These are phyloP conservation scores for Acromyrmex charruanus DNA, from an alignment of 1,140 invertebrate genomes.

Conservation along the genomic window DNA sequence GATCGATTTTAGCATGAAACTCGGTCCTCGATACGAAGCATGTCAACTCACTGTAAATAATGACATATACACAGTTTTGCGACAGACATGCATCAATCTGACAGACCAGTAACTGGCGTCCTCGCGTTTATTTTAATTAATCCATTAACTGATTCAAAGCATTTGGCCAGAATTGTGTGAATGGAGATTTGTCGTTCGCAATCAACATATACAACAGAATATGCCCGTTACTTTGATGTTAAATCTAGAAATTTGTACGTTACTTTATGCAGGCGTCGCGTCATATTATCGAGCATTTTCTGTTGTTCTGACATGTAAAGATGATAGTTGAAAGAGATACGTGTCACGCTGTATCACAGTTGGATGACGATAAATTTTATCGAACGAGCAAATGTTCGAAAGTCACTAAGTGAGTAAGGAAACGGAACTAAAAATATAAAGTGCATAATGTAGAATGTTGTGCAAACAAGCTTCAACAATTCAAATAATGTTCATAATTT, in stretches of 20 bases:
- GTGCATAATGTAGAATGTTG: no score
- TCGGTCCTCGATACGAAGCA: slow-evolving; percentile 34
- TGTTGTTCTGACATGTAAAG: not conserved
- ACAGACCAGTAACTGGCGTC: slow-evolving; percentile 24
- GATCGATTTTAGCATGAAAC: slow-evolving; percentile 32
- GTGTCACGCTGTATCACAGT: not conserved
- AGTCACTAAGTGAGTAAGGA: not conserved
- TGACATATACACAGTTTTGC: slow-evolving; percentile 32
- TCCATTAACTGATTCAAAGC: slow-evolving; percentile 20
- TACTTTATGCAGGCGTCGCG: not conserved
- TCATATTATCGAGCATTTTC: not conserved
- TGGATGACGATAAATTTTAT: not conserved
- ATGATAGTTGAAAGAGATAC: not conserved
- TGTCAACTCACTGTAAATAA: slow-evolving; percentile 52
- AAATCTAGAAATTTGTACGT: slow-evolving; percentile 5
- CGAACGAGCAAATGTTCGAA: not conserved
- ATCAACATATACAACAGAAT: not conserved
- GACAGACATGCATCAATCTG: slow-evolving; percentile 25
- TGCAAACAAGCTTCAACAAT: not conserved
- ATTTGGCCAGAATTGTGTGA: slow-evolving; percentile 7
- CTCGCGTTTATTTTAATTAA: slow-evolving; percentile 57
- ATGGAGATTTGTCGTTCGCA: slow-evolving; percentile 1
- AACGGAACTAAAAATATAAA: not conserved
- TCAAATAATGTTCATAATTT: slow-evolving; percentile 1
- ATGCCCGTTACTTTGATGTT: not conserved